These are phyloP conservation scores for Mesorhabditis sp. DNA, from an alignment of 2,888 invertebrate genomes.

Conservation along the genomic window DNA sequence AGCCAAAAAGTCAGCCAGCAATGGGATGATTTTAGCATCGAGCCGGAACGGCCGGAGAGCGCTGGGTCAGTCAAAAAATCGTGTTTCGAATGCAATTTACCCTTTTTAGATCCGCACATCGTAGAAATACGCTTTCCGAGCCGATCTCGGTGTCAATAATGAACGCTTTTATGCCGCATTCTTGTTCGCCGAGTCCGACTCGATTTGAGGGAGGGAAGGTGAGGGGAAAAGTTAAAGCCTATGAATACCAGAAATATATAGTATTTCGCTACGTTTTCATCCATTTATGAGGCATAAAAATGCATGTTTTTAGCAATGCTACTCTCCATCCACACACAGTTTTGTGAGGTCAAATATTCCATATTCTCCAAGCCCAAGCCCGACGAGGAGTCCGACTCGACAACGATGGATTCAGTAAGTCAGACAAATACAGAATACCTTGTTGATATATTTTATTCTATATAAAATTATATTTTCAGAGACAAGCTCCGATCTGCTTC, in stretches of 20 bases:
- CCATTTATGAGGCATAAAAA: slow-evolving; percentile 9
- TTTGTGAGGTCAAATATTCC: slow-evolving; percentile 54
- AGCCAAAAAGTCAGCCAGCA: slow-evolving; percentile 45
- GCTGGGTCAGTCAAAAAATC: not conserved
- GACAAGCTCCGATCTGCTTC: not conserved
- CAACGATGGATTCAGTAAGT: slow-evolving; percentile 20
- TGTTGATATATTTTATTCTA: not conserved
- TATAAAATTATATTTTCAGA: not conserved
- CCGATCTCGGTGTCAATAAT: slow-evolving; percentile 49
- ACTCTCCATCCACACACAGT: slow-evolving; percentile 55
- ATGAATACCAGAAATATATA: slow-evolving; percentile 21
- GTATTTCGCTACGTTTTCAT: slow-evolving; percentile 13
- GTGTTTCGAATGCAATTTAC: not conserved
- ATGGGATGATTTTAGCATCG: slow-evolving; percentile 49
- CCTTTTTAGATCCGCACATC: not conserved
- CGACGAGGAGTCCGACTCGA: slow-evolving; percentile 32
- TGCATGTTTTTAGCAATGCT: slow-evolving; percentile 39
- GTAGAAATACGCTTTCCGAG: slow-evolving; percentile 16
- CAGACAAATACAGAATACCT: not conserved
- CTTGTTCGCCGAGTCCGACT: slow-evolving; percentile 54
- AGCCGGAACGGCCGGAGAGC: slow-evolving; percentile 11
- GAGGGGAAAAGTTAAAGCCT: not conserved
- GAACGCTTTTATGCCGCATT: slow-evolving; percentile 50
- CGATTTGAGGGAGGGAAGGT: slow-evolving; percentile 33
- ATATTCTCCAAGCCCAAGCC: slow-evolving; percentile 48